phyloP scores from a whole-genome alignment of 2,797 vertebrate species.

The Bradypodion pumilum region DNA sequence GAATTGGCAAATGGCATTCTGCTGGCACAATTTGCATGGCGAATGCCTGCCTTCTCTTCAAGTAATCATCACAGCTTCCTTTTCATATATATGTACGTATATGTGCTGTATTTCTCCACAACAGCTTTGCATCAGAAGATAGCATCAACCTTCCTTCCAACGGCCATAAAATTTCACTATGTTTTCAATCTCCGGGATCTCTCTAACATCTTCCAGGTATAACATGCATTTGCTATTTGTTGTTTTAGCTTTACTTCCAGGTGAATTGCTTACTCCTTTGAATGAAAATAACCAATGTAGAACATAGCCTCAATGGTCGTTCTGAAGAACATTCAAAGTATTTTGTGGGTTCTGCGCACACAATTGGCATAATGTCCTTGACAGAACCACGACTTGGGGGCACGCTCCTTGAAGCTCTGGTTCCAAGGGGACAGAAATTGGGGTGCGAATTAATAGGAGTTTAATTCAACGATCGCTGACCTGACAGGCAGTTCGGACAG shows the following conservation, averaged over 20 bases:
- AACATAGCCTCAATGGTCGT: not conserved
- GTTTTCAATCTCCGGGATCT: constrained; percentile 82
- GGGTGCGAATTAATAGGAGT: too few species aligned
- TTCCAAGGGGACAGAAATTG: too few species aligned
- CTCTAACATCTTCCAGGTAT: constrained; percentile 82
- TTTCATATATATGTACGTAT: not conserved
- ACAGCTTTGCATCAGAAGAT: constrained; percentile 80
- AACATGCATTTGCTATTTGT: not conserved
- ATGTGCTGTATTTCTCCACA: constrained; percentile 6
- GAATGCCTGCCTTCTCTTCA: too few species aligned
- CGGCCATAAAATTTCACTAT: constrained; percentile 83
- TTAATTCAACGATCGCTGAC: too few species aligned
- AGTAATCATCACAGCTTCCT: not conserved
- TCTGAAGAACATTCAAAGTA: not conserved
- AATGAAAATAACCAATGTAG: not conserved
- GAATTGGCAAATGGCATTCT: too few species aligned
- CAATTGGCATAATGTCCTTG: too few species aligned
- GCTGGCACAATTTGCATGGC: too few species aligned
- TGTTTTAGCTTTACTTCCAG: not conserved
- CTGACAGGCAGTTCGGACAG: too few species aligned
- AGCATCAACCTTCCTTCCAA: constrained; percentile 72
- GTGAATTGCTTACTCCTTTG: not conserved
- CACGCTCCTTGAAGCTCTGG: too few species aligned
- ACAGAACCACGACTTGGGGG: too few species aligned
- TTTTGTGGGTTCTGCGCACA: too few species aligned